A percentile compares a stretch with the other conserved stretches of the same genome.
These are phyloP conservation scores for Gymnocheta viridis DNA, from an alignment of 2,888 invertebrate species.

Conservation along the genomic window DNA sequence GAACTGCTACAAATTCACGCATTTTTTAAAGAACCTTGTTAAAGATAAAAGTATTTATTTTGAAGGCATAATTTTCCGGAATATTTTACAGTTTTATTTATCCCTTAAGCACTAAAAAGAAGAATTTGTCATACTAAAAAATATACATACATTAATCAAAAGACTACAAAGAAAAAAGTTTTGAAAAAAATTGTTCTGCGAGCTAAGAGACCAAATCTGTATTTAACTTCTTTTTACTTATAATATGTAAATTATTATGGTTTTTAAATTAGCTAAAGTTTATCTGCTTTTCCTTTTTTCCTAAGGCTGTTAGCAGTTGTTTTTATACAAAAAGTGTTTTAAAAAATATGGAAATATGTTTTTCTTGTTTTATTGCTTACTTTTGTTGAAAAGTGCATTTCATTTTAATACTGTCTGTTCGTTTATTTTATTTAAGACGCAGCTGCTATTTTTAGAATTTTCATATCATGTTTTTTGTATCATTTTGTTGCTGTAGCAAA, in stretches of 20 bases:
- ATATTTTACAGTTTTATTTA: constrained; percentile 19
- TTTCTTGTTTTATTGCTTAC: neutral
- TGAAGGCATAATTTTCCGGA: constrained; percentile 30
- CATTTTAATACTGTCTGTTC: constrained; percentile 21
- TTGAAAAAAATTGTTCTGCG: neutral
- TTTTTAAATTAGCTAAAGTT: constrained; percentile 10
- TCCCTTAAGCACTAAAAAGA: neutral
- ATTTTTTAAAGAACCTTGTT: neutral
- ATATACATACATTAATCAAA: neutral
- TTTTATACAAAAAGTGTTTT: no score
- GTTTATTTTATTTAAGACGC: constrained; percentile 45
- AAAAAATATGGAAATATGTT: neutral
- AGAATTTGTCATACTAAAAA: neutral
- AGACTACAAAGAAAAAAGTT: neutral
- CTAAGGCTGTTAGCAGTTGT: constrained; percentile 35
- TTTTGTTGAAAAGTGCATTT: constrained; percentile 51
- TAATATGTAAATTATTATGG: constrained; percentile 31
- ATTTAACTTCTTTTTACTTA: neutral
- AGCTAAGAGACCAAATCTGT: neutral
- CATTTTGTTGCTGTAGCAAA: constrained; percentile 19
- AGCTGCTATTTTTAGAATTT: constrained; percentile 59
- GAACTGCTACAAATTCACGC: neutral
- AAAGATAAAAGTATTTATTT: neutral
- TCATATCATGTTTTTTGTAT: constrained; percentile 32
- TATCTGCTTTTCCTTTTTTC: neutral